Base-by-base conservation (phyloP, 2,113 vertebrate genomes). In the Tichodroma muraria region DNA sequence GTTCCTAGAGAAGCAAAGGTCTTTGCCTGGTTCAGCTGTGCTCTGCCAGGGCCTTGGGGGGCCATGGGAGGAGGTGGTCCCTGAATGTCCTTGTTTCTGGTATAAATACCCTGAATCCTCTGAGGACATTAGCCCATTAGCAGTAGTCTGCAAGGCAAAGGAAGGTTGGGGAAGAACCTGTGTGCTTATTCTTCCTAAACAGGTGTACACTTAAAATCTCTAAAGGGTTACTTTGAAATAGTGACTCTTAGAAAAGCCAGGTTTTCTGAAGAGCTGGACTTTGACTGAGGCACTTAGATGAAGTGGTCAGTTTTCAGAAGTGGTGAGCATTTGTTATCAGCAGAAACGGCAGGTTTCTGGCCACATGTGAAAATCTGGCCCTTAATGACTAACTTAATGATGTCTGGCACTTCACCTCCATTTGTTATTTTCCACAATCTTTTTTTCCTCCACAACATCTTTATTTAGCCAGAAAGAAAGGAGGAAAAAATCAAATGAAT, bases 341-440 rank as follows among this genome's bases (percentile, higher is more conserved):
- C 56, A 88, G 85, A 85, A 93, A 68, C 64, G 64, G 56, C 35
- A 83, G 75, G 21, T 61, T 88, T 89, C 78, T 82, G 71, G 53
- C 64, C 64, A 79, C 28, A 40, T 22, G 61, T 53, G 53, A 93
- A 89, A 91, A 80, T 63, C 59, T 66, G 54, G 65, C 77, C 72
- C 76, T 94, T 90, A 83, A 84, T 89, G 57, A 89, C 70, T 92
- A 81, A 89, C 72, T 88, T 84, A 84, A 88, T 37, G 60, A 91
- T 4, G 11, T 52, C 44, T 94, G 87, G 68, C 82, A 83, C 57
- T 80, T 90, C 49, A 57, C 14, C 56, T 68, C 33, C 31, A 60
- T 90, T 93, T 84, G n/a, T 73, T 94, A 38, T 60, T 95, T 93
- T 72, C 61, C 49, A 60, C 61, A 81, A 13, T 68, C 53, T 53